Percentiles rank a stretch among this genome's conserved stretches.
Conservation (phyloP, 2,797 vertebrate genomes). For the Nyctalus aviator region DNA sequence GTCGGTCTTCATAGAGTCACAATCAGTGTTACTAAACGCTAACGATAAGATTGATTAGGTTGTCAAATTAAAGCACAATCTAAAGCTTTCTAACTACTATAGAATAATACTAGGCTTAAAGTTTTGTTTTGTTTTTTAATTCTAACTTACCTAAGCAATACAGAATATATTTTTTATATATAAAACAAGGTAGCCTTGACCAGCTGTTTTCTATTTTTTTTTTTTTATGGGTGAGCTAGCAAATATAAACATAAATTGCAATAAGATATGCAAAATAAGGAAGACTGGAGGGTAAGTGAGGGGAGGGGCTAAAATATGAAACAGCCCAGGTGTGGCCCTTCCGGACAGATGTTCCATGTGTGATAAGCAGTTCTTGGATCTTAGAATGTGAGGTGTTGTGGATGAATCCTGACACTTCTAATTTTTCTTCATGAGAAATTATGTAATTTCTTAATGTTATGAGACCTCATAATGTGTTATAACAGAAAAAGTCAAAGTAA, state of each 20-base stretch:
- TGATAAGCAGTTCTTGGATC: background rate
- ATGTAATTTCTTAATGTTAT: background rate
- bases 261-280: conserved; percentile 41
- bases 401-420: background rate
- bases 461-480: background rate
- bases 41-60: conserved; percentile 49
- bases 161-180: conserved; percentile 5
- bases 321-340: background rate
- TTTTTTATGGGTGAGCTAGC: background rate
- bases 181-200: conserved; percentile 11
- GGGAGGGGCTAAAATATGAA: background rate
- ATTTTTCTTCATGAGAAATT: conserved; percentile 1
- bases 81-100: conserved; percentile 38
- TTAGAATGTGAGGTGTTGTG: background rate
- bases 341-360: background rate
- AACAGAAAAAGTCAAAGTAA: conserved; percentile 22
- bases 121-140: conserved; percentile 50
- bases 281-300: background rate
- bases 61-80: background rate
- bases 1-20: conserved; percentile 11
- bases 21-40: conserved; percentile 9
- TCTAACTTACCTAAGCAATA: conserved; percentile 45
- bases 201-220: background rate
- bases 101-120: conserved; percentile 20
- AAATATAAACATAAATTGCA: conserved; percentile 53